Percentiles rank a stretch among this genome's conserved stretches.
These are phyloP conservation scores for Protula sp. DNA, from an alignment of 2,888 invertebrate genomes.

Conservation along the genomic window DNA sequence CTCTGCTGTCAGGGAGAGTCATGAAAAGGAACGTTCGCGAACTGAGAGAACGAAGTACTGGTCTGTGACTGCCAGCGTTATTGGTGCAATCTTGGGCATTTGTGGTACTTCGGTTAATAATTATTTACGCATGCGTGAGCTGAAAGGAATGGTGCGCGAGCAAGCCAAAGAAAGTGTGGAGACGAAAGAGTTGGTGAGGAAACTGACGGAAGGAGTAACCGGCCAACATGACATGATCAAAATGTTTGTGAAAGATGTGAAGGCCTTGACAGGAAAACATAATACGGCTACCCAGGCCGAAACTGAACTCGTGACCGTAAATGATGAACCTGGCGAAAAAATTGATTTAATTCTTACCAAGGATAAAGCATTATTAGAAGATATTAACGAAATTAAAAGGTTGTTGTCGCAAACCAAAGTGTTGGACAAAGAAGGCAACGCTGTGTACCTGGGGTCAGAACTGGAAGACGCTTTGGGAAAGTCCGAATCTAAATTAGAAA, in stretches of 20 bases:
- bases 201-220: conserved; percentile 18
- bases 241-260: too few relatives aligned
- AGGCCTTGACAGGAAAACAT: too few relatives aligned
- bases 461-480: conserved; percentile 38
- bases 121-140: conserved; percentile 63
- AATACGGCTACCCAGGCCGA: too few relatives aligned
- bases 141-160: conserved; percentile 60
- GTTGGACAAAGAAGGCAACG: conserved; percentile 17
- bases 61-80: conserved; percentile 69
- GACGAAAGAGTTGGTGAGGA: conserved; percentile 14
- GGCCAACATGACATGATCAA: conserved; percentile 23
- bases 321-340: too few relatives aligned
- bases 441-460: conserved; percentile 46
- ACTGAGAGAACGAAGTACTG: conserved; percentile 80
- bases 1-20: conserved; percentile 71
- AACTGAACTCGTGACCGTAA: too few relatives aligned
- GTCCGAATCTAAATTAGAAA: conserved; percentile 44
- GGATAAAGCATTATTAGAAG: conserved; percentile 30
- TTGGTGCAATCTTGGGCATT: conserved; percentile 63
- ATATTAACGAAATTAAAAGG: conserved; percentile 39
- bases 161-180: conserved; percentile 24
- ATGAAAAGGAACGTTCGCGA: conserved; percentile 75
- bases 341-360: too few relatives aligned
- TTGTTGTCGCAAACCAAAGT: conserved; percentile 24
- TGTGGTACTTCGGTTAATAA: conserved; percentile 66